These are phyloP conservation scores for Sitobion miscanthi DNA, from an alignment of 1,140 invertebrate genomes.

Conservation along the genomic window DNA sequence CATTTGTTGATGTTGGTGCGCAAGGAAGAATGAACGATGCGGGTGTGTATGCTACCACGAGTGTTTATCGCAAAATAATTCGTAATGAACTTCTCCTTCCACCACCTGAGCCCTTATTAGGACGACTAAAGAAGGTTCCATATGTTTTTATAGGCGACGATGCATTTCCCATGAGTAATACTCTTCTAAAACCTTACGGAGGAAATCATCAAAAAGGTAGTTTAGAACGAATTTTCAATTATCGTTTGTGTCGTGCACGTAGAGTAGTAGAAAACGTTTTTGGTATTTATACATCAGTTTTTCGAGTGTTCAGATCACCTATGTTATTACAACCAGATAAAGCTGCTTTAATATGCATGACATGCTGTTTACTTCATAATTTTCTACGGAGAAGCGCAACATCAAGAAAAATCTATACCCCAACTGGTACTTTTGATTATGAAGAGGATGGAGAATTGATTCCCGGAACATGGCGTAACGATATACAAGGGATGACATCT, in stretches of 20 bases:
- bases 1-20: slow-evolving; percentile 57
- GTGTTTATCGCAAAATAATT: slow-evolving; percentile 59
- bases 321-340: slow-evolving; percentile 57
- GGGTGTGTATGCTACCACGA: slow-evolving; percentile 61
- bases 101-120: slow-evolving; percentile 17
- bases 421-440: neutral
- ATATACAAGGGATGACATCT: too few relatives aligned
- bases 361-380: slow-evolving; percentile 50
- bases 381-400: slow-evolving; percentile 57
- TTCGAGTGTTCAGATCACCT: slow-evolving; percentile 58
- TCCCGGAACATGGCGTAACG: too few relatives aligned
- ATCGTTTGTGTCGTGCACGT: slow-evolving; percentile 62
- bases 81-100: slow-evolving; percentile 57
- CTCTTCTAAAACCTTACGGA: slow-evolving; percentile 65
- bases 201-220: slow-evolving; percentile 63
- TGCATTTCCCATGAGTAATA: slow-evolving; percentile 64
- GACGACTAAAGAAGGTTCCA: neutral
- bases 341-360: slow-evolving; percentile 51
- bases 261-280: slow-evolving; percentile 64
- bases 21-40: slow-evolving; percentile 62
- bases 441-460: too few relatives aligned
- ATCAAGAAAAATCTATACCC: slow-evolving; percentile 48
- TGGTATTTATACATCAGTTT: slow-evolving; percentile 60
- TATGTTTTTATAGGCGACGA: slow-evolving; percentile 64
- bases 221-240: slow-evolving; percentile 63